Percentiles rank a stretch among this genome's conserved stretches.
phyloP scores from a whole-genome alignment of 2,797 vertebrate species.

The Betta splendens region DNA sequence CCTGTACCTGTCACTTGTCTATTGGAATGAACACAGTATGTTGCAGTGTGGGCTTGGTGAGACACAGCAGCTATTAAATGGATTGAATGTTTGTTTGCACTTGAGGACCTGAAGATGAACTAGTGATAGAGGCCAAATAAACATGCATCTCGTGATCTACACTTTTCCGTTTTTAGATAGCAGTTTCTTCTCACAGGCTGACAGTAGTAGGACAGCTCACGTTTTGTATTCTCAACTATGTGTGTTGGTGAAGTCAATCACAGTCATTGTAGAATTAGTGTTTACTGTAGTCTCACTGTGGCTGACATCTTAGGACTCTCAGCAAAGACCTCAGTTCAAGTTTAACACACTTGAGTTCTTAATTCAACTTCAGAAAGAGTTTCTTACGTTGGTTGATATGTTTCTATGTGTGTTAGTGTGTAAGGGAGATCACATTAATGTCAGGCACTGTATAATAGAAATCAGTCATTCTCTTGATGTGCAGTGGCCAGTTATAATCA shows the following conservation, averaged over 20 bases:
- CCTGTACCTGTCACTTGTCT: conserved; percentile 54
- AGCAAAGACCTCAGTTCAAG: conserved; percentile 27
- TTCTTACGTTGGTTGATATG: conserved; percentile 42
- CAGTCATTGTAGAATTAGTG: conserved; percentile 65
- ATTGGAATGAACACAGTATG: conserved; percentile 51
- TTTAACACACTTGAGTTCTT: conserved; percentile 23
- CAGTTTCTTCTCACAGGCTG: conserved; percentile 46
- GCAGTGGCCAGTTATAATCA: conserved; percentile 76
- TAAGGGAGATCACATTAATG: conserved; percentile 44
- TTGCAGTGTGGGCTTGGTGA: conserved; percentile 41
- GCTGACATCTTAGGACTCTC: conserved; percentile 49
- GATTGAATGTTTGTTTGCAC: conserved; percentile 66
- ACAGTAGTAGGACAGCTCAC: conserved; percentile 48
- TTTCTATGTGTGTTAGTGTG: conserved; percentile 56
- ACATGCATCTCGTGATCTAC: conserved; percentile 37
- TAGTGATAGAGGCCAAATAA: conserved; percentile 71
- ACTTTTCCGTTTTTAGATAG: conserved; percentile 24
- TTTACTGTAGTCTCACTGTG: conserved; percentile 67
- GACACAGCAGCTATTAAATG: conserved; percentile 51
- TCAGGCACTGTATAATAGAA: conserved; percentile 62
- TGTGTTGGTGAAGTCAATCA: conserved; percentile 60
- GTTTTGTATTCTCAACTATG: conserved; percentile 47
- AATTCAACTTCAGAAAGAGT: conserved; percentile 33
- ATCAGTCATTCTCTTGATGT: conserved; percentile 70
- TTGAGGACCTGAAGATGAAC: conserved; percentile 59